Evolutionary conservation across 1,140 invertebrate genomes (phyloP).

Genomic region (Goniozus legneri): DNA sequence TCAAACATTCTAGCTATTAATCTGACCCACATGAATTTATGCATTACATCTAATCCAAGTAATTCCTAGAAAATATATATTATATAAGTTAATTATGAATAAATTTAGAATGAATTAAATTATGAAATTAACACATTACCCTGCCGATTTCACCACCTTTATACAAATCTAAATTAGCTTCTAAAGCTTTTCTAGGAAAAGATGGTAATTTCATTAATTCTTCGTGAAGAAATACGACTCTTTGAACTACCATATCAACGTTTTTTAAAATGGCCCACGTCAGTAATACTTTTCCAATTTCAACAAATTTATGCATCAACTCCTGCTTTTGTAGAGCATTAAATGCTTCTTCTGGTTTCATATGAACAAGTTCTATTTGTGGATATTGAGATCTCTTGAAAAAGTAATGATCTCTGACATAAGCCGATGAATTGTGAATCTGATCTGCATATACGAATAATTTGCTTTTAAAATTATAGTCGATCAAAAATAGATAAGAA

Average conservation of each 20-base stretch:
- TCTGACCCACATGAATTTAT: conserved; percentile 98
- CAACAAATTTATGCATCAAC: conserved; percentile 91
- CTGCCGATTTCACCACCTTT: conserved; percentile 87
- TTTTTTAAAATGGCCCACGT: conserved; percentile 89
- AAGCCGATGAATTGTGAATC: conserved; percentile 90
- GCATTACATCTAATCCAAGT: conserved; percentile 90
- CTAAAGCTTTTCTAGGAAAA: conserved; percentile 96
- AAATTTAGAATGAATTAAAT: background rate
- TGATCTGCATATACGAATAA: conserved; percentile 65
- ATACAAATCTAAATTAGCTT: conserved; percentile 93
- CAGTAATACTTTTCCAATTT: conserved; percentile 91
- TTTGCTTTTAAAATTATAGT: background rate
- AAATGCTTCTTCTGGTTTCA: conserved; percentile 89
- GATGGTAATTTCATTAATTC: conserved; percentile 98
- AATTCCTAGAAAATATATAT: conserved; percentile 64
- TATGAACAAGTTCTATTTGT: conserved; percentile 90
- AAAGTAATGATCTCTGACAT: conserved; percentile 97
- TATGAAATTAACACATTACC: conserved; percentile 45
- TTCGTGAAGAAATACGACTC: conserved; percentile 97
- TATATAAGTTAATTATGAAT: background rate
- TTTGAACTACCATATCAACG: conserved; percentile 89
- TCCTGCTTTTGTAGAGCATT: conserved; percentile 90
- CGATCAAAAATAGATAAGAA: background rate
- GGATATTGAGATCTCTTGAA: conserved; percentile 94
- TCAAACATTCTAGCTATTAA: conserved; percentile 97